phyloP scores from a whole-genome alignment of 2,888 invertebrate species.

The Dichetophora obliterata region DNA sequence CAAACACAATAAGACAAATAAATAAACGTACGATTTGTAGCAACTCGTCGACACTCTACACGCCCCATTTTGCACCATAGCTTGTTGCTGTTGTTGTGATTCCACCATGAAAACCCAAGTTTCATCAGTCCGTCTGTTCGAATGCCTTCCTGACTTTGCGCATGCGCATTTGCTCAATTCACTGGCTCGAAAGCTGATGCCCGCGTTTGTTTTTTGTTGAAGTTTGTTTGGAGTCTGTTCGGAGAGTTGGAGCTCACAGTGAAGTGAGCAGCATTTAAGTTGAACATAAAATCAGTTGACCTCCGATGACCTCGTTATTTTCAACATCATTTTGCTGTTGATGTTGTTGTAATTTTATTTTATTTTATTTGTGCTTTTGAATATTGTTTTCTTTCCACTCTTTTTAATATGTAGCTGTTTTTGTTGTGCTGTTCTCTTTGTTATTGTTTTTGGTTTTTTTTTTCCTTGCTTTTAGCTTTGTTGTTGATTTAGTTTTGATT shows the following conservation, averaged over 20 bases:
- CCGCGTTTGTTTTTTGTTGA: not conserved
- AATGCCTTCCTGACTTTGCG: constrained; percentile 5
- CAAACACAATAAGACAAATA: not conserved
- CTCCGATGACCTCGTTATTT: constrained; percentile 65
- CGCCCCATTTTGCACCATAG: constrained; percentile 33
- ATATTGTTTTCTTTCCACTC: not conserved
- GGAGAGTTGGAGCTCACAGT: constrained; percentile 20
- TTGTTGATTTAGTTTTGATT: constrained; percentile 5
- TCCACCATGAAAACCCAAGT: not conserved
- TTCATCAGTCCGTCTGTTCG: not conserved
- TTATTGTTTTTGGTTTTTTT: not conserved
- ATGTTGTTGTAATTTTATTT: constrained; percentile 37
- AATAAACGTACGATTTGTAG: constrained; percentile 9
- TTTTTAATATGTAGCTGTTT: constrained; percentile 6
- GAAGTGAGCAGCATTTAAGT: constrained; percentile 45
- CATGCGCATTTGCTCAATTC: constrained; percentile 18
- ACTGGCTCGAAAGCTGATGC: not conserved
- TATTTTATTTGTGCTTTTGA: constrained; percentile 17
- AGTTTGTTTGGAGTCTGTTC: not conserved
- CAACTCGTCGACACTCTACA: constrained; percentile 16
- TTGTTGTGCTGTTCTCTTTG: not conserved
- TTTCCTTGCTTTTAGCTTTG: not conserved
- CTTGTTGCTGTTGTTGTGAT: constrained; percentile 20
- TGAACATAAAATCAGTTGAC: constrained; percentile 66
- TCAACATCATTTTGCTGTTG: constrained; percentile 32